These are phyloP conservation scores for Darevskia mixta DNA, from an alignment of 2,797 vertebrate species.

Conservation along the genomic window DNA sequence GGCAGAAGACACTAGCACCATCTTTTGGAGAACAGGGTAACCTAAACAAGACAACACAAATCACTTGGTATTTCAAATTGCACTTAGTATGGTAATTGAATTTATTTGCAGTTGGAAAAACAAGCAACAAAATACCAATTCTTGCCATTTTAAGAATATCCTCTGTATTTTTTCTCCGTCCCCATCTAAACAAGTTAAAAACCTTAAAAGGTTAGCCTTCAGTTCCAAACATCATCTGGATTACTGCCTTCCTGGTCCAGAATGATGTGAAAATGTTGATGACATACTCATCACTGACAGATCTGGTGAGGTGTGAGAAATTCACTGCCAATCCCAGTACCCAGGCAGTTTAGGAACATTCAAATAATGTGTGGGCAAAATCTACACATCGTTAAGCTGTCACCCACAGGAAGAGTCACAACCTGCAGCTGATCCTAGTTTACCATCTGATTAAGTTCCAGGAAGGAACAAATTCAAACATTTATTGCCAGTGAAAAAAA, in stretches of 20 bases:
- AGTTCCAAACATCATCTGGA: neutral
- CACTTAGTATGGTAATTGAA: neutral
- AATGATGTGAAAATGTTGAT: neutral
- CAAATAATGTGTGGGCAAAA: neutral
- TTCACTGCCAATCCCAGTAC: conserved; percentile 1
- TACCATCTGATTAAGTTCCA: conserved; percentile 13
- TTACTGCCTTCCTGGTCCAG: neutral
- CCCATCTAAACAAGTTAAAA: neutral
- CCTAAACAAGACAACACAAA: conserved; percentile 73
- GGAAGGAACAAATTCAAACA: conserved; percentile 22
- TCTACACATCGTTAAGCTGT: neutral
- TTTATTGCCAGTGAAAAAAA: neutral
- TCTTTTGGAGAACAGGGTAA: conserved; percentile 85
- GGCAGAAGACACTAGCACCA: conserved; percentile 80
- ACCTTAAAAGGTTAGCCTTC: neutral
- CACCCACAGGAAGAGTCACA: neutral
- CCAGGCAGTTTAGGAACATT: neutral
- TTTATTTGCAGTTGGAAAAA: neutral
- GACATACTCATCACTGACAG: neutral
- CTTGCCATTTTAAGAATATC: neutral
- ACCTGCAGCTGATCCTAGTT: neutral
- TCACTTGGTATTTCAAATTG: neutral
- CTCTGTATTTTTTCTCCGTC: neutral
- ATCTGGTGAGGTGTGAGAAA: neutral
- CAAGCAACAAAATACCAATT: neutral